These are phyloP conservation scores for Drosophila infuscata DNA, from an alignment of 2,888 invertebrate species.

Conservation along the genomic window DNA sequence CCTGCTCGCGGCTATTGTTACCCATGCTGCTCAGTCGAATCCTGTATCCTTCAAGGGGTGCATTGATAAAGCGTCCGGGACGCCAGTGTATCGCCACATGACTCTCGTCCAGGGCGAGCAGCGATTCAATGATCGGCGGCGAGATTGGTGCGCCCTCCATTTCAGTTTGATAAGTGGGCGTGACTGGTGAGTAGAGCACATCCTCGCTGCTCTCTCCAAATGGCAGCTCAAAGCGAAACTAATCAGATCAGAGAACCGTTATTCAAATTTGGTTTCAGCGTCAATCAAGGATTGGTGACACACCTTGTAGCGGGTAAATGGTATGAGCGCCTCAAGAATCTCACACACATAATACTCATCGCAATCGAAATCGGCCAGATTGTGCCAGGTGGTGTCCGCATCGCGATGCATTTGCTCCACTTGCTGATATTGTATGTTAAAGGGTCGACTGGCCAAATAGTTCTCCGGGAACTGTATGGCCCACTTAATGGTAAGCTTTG, in stretches of 20 bases:
- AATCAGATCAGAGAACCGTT: constrained; percentile 55
- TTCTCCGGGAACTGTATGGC: constrained; percentile 74
- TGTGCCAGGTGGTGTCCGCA: constrained; percentile 90
- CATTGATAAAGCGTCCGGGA: constrained; percentile 94
- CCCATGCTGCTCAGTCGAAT: constrained; percentile 84
- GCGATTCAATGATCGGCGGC: constrained; percentile 90
- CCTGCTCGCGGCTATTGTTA: constrained; percentile 88
- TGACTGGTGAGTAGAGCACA: constrained; percentile 90
- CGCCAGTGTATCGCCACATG: constrained; percentile 95
- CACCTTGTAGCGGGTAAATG: constrained; percentile 96
- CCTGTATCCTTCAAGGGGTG: constrained; percentile 94
- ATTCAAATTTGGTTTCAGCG: neutral
- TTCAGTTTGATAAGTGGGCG: constrained; percentile 91
- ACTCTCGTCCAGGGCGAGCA: constrained; percentile 92
- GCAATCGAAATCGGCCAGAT: constrained; percentile 86
- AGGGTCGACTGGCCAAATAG: constrained; percentile 75
- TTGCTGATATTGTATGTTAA: constrained; percentile 80
- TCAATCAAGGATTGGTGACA: neutral
- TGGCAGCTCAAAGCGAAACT: constrained; percentile 95
- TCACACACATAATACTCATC: constrained; percentile 87
- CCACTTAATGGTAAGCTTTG: constrained; percentile 73
- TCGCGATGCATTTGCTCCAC: constrained; percentile 86
- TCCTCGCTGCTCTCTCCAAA: constrained; percentile 89
- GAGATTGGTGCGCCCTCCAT: constrained; percentile 91
- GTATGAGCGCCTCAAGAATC: constrained; percentile 91